Evolutionary conservation across 2,888 invertebrate species (phyloP).

Genomic region (Bellardia bayeri): DNA sequence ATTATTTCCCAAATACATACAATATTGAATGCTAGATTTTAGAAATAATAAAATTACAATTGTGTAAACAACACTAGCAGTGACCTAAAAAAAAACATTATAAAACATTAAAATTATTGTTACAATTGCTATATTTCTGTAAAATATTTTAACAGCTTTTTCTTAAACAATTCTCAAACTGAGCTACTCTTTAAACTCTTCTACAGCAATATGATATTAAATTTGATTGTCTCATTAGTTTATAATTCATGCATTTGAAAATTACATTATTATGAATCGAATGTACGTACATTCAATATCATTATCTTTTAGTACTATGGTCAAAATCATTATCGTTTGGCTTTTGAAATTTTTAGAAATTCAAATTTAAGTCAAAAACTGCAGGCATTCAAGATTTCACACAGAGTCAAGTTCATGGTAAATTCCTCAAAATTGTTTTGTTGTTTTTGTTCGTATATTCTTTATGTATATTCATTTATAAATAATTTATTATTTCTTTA

Average conservation of each 20-base stretch:
- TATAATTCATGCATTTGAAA: conserved; percentile 24
- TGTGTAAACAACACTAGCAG: too few species aligned
- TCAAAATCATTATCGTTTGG: conserved; percentile 16
- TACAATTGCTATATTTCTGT: background rate
- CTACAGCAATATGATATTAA: background rate
- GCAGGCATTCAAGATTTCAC: conserved; percentile 37
- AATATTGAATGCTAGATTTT: too few species aligned
- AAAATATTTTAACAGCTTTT: background rate
- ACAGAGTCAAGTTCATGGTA: conserved; percentile 1
- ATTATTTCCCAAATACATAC: too few species aligned
- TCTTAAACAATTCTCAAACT: background rate
- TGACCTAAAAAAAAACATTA: too few species aligned
- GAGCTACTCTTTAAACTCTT: background rate
- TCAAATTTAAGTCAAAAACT: conserved; percentile 40
- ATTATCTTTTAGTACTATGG: background rate
- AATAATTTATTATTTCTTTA: conserved; percentile 48
- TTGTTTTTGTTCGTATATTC: conserved; percentile 13
- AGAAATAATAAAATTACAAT: too few species aligned
- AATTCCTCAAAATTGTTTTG: conserved; percentile 26
- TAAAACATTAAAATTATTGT: too few species aligned
- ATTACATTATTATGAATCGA: background rate
- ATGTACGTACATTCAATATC: conserved; percentile 33
- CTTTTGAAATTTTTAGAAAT: conserved; percentile 29
- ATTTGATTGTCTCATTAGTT: conserved; percentile 49
- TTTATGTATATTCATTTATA: conserved; percentile 31